Conservation (phyloP, 2,797 vertebrate species). For the Cephalopachus bancanus region DNA sequence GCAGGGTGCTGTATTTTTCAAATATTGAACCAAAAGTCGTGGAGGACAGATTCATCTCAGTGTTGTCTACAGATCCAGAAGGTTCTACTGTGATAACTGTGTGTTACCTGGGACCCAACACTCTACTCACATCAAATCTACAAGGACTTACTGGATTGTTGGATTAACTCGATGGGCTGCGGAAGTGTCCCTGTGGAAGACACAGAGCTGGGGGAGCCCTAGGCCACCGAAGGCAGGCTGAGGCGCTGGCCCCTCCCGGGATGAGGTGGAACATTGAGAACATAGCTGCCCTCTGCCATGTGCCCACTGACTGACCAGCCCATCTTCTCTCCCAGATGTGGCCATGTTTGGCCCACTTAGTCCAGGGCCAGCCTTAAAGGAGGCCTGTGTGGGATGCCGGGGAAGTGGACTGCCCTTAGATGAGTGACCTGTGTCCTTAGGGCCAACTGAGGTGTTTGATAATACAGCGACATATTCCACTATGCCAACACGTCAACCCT, state of each 20-base stretch:
- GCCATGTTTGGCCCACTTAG: not conserved
- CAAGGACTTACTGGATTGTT: not conserved
- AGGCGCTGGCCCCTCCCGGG: not conserved
- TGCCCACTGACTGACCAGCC: not conserved
- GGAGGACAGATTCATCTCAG: not conserved
- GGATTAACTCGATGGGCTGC: not conserved
- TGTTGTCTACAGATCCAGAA: not conserved
- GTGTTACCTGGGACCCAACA: not conserved
- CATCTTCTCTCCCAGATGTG: not conserved
- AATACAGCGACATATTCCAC: too few relatives aligned
- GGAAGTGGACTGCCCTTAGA: not conserved
- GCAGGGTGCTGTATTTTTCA: not conserved
- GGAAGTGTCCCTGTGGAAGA: not conserved
- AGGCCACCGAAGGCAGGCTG: not conserved
- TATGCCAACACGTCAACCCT: not conserved
- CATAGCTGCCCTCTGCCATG: not conserved
- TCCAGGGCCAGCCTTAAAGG: not conserved
- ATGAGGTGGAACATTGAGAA: not conserved
- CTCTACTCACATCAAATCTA: not conserved
- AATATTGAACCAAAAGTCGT: not conserved
- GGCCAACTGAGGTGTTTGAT: too few relatives aligned
- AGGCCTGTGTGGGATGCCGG: not conserved
- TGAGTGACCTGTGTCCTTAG: not conserved
- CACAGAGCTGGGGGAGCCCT: not conserved
- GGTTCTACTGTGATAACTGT: not conserved